phyloP scores from a whole-genome alignment of 2,113 vertebrate species.

The Pholis gunnellus region DNA sequence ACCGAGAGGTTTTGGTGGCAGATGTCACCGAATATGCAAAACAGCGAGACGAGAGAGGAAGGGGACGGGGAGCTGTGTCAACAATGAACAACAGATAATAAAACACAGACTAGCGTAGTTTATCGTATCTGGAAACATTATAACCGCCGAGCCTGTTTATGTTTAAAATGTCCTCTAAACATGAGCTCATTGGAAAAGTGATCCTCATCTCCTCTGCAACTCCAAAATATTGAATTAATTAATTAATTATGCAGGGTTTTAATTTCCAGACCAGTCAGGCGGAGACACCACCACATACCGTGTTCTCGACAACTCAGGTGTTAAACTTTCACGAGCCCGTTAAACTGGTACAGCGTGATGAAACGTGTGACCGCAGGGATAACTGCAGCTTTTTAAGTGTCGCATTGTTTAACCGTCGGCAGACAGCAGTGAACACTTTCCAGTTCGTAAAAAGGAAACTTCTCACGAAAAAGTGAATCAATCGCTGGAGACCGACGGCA shows the following conservation, averaged over 20 bases:
- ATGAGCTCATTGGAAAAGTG: constrained; percentile 15
- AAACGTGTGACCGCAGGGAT: not conserved
- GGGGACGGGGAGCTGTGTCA: not conserved
- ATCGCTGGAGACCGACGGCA: too few species aligned
- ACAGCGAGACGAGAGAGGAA: not conserved
- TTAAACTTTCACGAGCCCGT: not conserved
- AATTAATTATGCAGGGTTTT: not conserved
- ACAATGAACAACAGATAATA: constrained; percentile 21
- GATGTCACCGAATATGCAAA: constrained; percentile 66
- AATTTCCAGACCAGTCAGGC: not conserved
- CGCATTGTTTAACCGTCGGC: not conserved
- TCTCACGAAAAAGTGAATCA: not conserved
- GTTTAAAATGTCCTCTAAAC: not conserved
- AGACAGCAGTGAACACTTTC: not conserved
- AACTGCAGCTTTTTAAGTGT: not conserved
- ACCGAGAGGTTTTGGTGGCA: constrained; percentile 25
- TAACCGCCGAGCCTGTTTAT: fast-evolving
- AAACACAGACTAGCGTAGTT: not conserved
- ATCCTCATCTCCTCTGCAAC: not conserved
- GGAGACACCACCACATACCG: not conserved
- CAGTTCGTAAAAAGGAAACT: not conserved
- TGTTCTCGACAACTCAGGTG: not conserved
- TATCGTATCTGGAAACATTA: not conserved
- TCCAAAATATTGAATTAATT: not conserved
- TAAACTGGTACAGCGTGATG: not conserved